A percentile compares a stretch with the other conserved stretches of the same genome.
These are phyloP conservation scores for Cyclura pinguis DNA, from an alignment of 2,797 vertebrate species.

Conservation along the genomic window DNA sequence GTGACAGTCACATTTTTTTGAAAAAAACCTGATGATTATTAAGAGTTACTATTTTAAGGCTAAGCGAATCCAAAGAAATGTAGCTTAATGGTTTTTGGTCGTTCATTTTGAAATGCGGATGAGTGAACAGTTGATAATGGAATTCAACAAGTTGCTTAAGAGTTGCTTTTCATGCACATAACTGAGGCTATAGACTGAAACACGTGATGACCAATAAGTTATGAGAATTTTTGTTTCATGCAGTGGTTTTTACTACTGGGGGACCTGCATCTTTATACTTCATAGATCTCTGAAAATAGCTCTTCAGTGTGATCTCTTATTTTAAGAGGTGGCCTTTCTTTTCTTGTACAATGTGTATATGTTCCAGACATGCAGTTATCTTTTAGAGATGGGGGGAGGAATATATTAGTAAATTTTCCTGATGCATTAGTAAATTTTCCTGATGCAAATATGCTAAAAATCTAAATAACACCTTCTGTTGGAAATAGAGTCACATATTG, in stretches of 20 bases:
- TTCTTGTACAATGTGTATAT: not conserved
- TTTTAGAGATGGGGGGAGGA: not conserved
- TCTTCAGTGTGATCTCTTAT: not conserved
- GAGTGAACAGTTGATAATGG: constrained; percentile 21
- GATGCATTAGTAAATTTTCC: not conserved
- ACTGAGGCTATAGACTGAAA: not conserved
- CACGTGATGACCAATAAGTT: not conserved
- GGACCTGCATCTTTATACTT: not conserved
- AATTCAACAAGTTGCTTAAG: not conserved
- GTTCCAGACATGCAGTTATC: not conserved
- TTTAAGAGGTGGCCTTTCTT: not conserved
- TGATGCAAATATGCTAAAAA: not conserved
- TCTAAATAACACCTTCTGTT: not conserved
- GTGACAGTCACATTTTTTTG: constrained; percentile 35
- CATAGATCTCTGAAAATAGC: constrained; percentile 25
- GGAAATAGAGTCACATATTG: not conserved
- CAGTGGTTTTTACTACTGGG: not conserved
- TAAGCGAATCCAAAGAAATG: constrained; percentile 38
- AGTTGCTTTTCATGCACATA: constrained; percentile 41
- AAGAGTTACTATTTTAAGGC: constrained; percentile 38
- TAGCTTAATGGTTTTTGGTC: constrained; percentile 14
- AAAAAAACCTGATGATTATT: constrained; percentile 19
- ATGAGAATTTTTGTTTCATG: not conserved
- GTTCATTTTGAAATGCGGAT: not conserved
- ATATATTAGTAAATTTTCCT: not conserved